These are phyloP conservation scores for Pandemis cinnamomeana DNA, from an alignment of 2,888 invertebrate genomes.

Conservation along the genomic window DNA sequence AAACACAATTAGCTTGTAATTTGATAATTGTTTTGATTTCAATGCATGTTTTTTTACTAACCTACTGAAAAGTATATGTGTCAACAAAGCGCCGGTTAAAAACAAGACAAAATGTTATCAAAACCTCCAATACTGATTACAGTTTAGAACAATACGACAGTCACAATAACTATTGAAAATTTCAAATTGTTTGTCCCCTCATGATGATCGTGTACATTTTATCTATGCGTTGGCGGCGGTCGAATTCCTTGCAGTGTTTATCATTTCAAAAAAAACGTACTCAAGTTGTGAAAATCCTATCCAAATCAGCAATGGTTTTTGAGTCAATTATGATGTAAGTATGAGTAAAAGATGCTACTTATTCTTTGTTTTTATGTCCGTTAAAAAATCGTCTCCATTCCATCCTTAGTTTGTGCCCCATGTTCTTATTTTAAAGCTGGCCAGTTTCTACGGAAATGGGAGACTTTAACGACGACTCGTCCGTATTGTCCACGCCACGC, in stretches of 20 bases:
- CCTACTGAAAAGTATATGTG: too few species aligned
- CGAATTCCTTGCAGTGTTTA: neutral
- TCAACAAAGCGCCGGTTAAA: too few species aligned
- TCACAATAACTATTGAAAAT: too few species aligned
- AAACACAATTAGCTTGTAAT: too few species aligned
- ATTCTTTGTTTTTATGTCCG: constrained; percentile 23
- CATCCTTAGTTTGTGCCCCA: constrained; percentile 54
- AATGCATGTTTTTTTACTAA: too few species aligned
- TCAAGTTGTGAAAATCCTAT: too few species aligned
- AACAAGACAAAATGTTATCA: too few species aligned
- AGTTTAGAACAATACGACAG: too few species aligned
- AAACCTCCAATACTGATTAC: too few species aligned
- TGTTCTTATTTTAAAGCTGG: constrained; percentile 81
- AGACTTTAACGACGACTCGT: constrained; percentile 80
- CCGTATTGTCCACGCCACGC: constrained; percentile 81
- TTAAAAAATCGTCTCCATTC: constrained; percentile 53
- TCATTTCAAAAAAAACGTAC: neutral
- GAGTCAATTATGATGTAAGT: too few species aligned
- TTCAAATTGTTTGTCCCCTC: neutral
- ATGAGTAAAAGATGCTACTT: neutral
- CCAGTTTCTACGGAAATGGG: constrained; percentile 78
- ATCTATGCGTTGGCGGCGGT: neutral
- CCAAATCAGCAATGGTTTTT: too few species aligned
- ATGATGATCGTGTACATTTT: neutral
- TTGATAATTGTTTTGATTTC: too few species aligned